Conservation (phyloP, 1,140 invertebrate species). For the Polypedilum vanderplanki region DNA sequence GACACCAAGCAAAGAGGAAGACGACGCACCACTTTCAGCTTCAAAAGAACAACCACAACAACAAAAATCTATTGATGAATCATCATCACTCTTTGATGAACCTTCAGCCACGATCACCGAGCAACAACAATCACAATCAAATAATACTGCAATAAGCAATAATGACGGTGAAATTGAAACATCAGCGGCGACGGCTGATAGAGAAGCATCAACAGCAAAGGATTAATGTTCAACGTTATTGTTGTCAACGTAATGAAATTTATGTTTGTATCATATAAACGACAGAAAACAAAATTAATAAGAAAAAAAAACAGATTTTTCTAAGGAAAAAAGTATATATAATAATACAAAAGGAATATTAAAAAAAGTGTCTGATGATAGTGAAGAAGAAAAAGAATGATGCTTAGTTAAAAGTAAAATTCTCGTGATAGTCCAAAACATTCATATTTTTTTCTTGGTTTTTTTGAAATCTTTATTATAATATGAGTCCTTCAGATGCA, state of each 20-base stretch:
- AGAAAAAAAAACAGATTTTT: not conserved
- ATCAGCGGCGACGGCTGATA: not conserved
- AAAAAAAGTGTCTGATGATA: not conserved
- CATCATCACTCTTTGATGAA: not conserved
- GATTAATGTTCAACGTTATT: not conserved
- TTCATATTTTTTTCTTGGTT: not conserved
- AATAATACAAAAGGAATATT: not conserved
- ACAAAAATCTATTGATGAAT: not conserved
- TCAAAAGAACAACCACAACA: not conserved
- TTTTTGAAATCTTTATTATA: not conserved
- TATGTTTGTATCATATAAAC: not conserved
- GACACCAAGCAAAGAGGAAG: conserved; percentile 24
- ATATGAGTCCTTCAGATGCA: no score
- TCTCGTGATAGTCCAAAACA: conserved; percentile 14
- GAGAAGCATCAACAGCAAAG: not conserved
- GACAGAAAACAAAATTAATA: not conserved
- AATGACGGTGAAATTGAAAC: not conserved
- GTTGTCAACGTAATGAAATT: not conserved
- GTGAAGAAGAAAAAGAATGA: not conserved
- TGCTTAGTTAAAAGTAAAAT: not conserved
- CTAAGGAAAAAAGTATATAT: no score
- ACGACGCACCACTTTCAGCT: not conserved
- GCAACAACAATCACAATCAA: conserved; percentile 4
- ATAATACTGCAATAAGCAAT: conserved; percentile 3
- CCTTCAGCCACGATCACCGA: not conserved